Percentiles rank a stretch among this genome's conserved stretches.
Evolutionary conservation across 30 jellyfish, hydroid and myxozoan species (phyloP).

Genomic region (Morbakka virulenta): DNA sequence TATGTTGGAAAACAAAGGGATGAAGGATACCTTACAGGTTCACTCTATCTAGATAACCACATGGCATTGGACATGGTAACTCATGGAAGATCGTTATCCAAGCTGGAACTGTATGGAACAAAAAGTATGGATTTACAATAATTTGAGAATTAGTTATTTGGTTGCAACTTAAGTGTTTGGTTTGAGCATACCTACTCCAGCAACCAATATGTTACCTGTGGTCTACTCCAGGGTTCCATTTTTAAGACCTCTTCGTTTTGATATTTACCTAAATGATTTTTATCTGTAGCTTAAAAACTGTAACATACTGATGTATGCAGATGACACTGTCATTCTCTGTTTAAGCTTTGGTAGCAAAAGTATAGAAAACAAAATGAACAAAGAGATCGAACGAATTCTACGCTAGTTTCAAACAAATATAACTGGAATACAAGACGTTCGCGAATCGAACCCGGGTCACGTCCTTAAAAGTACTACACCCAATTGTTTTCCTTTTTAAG

Average conservation of each 20-base stretch:
- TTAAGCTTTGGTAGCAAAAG: slow-evolving; percentile 11
- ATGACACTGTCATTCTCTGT: slow-evolving; percentile 13
- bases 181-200: slow-evolving; percentile 45
- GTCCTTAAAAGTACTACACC: too few relatives aligned
- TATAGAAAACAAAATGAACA: slow-evolving; percentile 16
- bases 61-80: too few relatives aligned
- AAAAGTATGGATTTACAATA: slow-evolving; percentile 19
- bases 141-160: slow-evolving; percentile 21
- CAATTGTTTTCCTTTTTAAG: too few relatives aligned
- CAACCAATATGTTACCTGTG: slow-evolving; percentile 32
- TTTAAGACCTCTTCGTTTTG: slow-evolving; percentile 44
- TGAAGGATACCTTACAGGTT: slow-evolving; percentile 28
- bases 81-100: too few relatives aligned
- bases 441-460: too few relatives aligned
- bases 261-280: slow-evolving; percentile 31
- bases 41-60: too few relatives aligned
- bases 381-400: slow-evolving; percentile 8
- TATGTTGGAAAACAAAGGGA: slow-evolving; percentile 17
- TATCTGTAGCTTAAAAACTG: slow-evolving; percentile 19
- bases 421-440: too few relatives aligned
- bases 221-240: slow-evolving; percentile 51
- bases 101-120: too few relatives aligned
- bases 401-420: slow-evolving; percentile 18
- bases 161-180: slow-evolving; percentile 16
- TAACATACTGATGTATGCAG: slow-evolving; percentile 32